These are phyloP conservation scores for Bombus superbus DNA, from an alignment of 1,140 invertebrate species.

Conservation along the genomic window DNA sequence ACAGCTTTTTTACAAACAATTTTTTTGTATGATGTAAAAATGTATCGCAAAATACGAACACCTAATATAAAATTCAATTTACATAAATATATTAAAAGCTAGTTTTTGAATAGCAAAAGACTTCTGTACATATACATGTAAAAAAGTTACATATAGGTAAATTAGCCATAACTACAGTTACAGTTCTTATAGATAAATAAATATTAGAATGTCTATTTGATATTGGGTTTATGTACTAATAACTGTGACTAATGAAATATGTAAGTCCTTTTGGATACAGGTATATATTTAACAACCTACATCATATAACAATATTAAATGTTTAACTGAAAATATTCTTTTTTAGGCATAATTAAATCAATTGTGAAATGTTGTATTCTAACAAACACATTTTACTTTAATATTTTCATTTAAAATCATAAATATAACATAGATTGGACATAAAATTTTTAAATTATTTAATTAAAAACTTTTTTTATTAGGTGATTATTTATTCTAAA, in stretches of 20 bases:
- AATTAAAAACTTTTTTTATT: neutral
- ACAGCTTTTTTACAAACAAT: constrained; percentile 33
- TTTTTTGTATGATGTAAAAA: constrained; percentile 53
- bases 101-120: constrained; percentile 61
- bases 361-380: neutral
- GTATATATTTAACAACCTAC: constrained; percentile 33
- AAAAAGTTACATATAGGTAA: constrained; percentile 36
- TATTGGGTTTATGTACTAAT: constrained; percentile 50
- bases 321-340: constrained; percentile 32
- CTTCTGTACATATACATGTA: constrained; percentile 62
- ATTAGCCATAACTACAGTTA: constrained; percentile 24
- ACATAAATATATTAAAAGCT: constrained; percentile 54
- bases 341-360: constrained; percentile 13
- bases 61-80: constrained; percentile 34
- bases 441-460: neutral
- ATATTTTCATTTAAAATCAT: constrained; percentile 2
- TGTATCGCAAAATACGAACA: constrained; percentile 13
- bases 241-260: constrained; percentile 14
- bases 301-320: constrained; percentile 38
- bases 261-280: constrained; percentile 27
- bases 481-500: neutral
- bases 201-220: constrained; percentile 45
- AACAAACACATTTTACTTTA: neutral
- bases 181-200: constrained; percentile 23
- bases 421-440: constrained; percentile 2